phyloP scores from a whole-genome alignment of 2,888 invertebrate genomes.

The Calliphora vomitoria region DNA sequence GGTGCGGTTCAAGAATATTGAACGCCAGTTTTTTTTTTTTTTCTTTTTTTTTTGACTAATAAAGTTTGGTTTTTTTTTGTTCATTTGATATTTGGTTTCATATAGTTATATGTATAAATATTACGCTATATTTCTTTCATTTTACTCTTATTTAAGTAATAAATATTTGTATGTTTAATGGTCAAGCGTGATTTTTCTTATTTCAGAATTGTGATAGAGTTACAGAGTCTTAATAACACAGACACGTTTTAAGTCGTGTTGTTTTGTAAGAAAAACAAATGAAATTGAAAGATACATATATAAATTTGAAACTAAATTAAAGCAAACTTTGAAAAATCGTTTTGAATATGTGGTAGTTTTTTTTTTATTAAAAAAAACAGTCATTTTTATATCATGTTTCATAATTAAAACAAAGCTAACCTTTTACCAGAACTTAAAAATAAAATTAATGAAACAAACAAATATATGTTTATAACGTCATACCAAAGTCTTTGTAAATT shows the following conservation, averaged over 20 bases:
- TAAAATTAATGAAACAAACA: neutral
- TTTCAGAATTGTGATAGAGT: neutral
- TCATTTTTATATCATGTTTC: constrained; percentile 35
- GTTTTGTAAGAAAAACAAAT: constrained; percentile 19
- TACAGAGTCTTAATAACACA: constrained; percentile 27
- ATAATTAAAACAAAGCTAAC: constrained; percentile 40
- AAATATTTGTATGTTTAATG: constrained; percentile 57
- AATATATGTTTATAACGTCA: neutral
- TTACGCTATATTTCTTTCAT: constrained; percentile 50
- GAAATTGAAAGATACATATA: neutral
- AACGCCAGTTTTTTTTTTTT: constrained; percentile 43
- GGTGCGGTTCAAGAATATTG: constrained; percentile 65
- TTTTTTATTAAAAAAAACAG: neutral
- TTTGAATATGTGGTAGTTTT: constrained; percentile 11
- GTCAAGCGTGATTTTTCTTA: constrained; percentile 65
- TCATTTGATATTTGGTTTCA: constrained; percentile 10
- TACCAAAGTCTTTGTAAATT: neutral
- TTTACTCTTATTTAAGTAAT: constrained; percentile 42
- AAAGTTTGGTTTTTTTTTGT: constrained; percentile 23
- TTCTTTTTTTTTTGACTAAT: constrained; percentile 35
- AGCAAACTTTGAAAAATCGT: constrained; percentile 20
- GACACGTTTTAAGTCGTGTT: constrained; percentile 61
- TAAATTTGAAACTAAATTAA: constrained; percentile 21
- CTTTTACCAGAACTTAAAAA: neutral
- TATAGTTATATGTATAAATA: constrained; percentile 3